A percentile compares a stretch with the other conserved stretches of the same genome.
Conservation (phyloP, 2,888 invertebrate genomes). For the Bimastos eiseni region DNA sequence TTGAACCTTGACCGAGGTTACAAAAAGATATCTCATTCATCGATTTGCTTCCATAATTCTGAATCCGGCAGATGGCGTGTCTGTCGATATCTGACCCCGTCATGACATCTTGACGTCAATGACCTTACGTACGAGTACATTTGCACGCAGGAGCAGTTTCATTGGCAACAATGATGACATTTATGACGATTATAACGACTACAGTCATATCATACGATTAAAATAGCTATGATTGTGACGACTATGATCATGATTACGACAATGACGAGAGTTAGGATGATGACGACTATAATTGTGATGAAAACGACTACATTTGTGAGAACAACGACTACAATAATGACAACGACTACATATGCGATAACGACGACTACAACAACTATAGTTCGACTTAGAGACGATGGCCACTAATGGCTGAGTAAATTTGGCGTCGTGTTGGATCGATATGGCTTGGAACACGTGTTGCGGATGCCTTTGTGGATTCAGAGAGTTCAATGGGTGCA, state of each 20-base stretch:
- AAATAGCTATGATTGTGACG: conserved; percentile 31
- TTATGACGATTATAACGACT: conserved; percentile 33
- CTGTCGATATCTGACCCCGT: neutral
- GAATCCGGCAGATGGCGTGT: neutral
- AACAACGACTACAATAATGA: too few species aligned
- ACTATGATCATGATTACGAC: conserved; percentile 28
- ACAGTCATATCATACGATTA: conserved; percentile 26
- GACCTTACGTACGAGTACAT: neutral
- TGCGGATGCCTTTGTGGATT: too few species aligned
- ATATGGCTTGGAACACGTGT: too few species aligned
- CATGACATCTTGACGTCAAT: neutral
- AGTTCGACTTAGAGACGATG: too few species aligned
- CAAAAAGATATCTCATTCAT: neutral
- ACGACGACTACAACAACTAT: too few species aligned
- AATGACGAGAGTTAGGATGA: too few species aligned
- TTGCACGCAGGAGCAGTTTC: neutral
- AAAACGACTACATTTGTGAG: too few species aligned
- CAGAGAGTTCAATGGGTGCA: too few species aligned
- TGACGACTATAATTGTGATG: too few species aligned
- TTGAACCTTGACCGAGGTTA: neutral
- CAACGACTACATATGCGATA: too few species aligned
- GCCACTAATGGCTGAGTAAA: too few species aligned
- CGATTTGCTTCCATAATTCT: neutral
- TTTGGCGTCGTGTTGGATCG: too few species aligned
- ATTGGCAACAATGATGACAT: neutral